A percentile compares a stretch with the other conserved stretches of the same genome.
These are phyloP conservation scores for Drosophila novamexicana DNA, from an alignment of 1,140 invertebrate genomes.

Conservation along the genomic window DNA sequence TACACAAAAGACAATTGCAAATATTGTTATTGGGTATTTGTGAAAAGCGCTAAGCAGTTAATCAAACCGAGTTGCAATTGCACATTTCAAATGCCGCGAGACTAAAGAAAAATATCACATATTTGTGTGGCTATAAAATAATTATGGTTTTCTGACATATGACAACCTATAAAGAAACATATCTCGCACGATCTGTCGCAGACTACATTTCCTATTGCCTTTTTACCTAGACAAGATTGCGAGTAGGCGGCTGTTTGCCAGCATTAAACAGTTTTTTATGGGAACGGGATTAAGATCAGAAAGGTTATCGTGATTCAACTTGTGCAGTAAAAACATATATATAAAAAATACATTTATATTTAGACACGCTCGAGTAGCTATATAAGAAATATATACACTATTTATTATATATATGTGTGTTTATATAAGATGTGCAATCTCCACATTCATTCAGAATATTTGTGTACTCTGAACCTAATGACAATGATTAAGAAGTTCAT, in stretches of 20 bases:
- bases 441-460: constrained; percentile 17
- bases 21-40: constrained; percentile 31
- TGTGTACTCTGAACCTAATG: background rate
- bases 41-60: constrained; percentile 18
- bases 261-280: constrained; percentile 11
- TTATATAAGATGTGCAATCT: too few species aligned
- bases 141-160: background rate
- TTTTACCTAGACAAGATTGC: background rate
- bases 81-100: background rate
- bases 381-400: background rate
- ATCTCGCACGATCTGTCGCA: background rate
- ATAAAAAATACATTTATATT: constrained; percentile 11
- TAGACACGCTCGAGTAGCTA: background rate
- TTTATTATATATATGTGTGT: constrained; percentile 1
- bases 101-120: background rate
- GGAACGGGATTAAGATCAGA: constrained; percentile 36
- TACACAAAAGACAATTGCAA: constrained; percentile 10
- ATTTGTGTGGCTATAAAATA: background rate
- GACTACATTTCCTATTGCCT: background rate
- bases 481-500: too few species aligned
- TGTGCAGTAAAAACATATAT: constrained; percentile 29
- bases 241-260: constrained; percentile 1
- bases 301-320: constrained; percentile 42
- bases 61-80: constrained; percentile 25
- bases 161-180: background rate